Evolutionary conservation across 2,113 vertebrate species (phyloP), one percentile per base, ranked within the genome.

Genomic region (Cheilinus undulatus): DNA sequence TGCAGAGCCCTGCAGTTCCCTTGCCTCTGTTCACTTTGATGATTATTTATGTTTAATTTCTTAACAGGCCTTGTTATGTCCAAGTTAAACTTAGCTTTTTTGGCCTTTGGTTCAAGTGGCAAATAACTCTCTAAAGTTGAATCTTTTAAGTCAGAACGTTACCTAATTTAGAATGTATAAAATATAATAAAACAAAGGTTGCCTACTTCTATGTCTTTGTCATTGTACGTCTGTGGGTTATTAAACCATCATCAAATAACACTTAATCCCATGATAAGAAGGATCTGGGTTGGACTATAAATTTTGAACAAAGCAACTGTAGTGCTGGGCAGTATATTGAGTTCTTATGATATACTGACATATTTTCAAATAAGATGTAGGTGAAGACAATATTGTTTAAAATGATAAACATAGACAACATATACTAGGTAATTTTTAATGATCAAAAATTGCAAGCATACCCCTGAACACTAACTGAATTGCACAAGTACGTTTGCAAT

Each of bases 41-140:
- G 77, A 79, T 86, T 86, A 89, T 90, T 92, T 88, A 74, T 76
- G 75, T 74, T 85, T 86, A 26, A 78, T 81, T 86, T 88, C 71
- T 78, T 73, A 72, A 77, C 73, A 52, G 72, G 64, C 68, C 74
- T 78, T 48, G 77, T 82, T 88, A 80, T 65, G 70, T 85, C 80
- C 72, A 88, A 83, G 69, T 84, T 73, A 77, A 80, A 88, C 82
- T 70, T 74, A 13, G 32, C 24, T 43, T 75, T 69, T 54, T 48
- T 32, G 72, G 40, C 9, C 36, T 60, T 27, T 59, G 26, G n/a
- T 71, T 76, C 42, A 76, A 69, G 49, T 62, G 65, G 58, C 48
- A 74, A 63, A 65, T 27, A 76, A 71, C 66, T 60, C 72, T 68
- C 48, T 73, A 36, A 46, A 57, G 69, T 24, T 51, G 51, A 34